Evolutionary conservation across 2,888 invertebrate genomes (phyloP).

Genomic region (Chydorus sphaericus): DNA sequence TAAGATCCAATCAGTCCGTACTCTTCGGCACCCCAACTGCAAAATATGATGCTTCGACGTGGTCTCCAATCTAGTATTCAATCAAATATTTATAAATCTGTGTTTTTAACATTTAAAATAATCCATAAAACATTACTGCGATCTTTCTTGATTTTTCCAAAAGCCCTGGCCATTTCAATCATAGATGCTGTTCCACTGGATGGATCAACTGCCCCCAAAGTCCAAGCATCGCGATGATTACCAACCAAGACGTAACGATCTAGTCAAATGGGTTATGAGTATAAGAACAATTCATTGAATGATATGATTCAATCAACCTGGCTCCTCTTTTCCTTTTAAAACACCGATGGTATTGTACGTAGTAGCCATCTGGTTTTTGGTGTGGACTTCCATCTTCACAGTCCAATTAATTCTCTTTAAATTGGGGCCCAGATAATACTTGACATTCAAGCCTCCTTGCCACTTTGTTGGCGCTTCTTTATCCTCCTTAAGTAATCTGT

Average conservation of each 20-base stretch:
- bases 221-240: conserved; percentile 39
- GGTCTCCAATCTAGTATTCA: conserved; percentile 33
- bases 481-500: conserved; percentile 23
- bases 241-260: conserved; percentile 36
- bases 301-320: conserved; percentile 16
- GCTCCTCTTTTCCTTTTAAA: conserved; percentile 26
- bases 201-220: conserved; percentile 34
- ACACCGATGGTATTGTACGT: conserved; percentile 29
- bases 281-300: no score
- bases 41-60: conserved; percentile 24
- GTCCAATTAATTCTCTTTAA: conserved; percentile 7
- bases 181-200: conserved; percentile 34
- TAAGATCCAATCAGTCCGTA: conserved; percentile 23
- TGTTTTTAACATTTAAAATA: background rate
- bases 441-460: conserved; percentile 30
- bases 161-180: conserved; percentile 31
- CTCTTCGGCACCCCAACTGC: conserved; percentile 16
- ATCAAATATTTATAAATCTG: background rate
- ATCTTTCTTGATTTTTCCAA: conserved; percentile 23
- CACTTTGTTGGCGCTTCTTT: conserved; percentile 27
- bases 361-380: conserved; percentile 17
- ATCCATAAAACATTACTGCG: background rate
- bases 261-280: no score
- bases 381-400: conserved; percentile 20
- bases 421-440: conserved; percentile 29